Base-by-base conservation (phyloP, 2,797 vertebrate species). In the Amblyopsis hoosieri region DNA sequence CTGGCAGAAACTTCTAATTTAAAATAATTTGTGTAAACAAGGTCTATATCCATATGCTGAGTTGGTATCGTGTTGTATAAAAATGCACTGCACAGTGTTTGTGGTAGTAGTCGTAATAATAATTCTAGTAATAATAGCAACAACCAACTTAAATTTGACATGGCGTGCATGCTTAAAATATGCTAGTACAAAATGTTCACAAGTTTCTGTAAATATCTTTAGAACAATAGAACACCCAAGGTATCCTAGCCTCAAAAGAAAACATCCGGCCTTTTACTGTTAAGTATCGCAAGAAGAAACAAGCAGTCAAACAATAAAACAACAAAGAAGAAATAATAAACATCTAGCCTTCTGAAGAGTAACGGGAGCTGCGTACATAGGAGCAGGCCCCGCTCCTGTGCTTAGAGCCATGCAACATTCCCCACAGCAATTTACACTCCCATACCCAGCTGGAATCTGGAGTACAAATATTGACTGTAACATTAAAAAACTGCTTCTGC, bases 301-400 rank as follows among this genome's bases (percentile, higher is more conserved):
- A 84, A 81, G 85, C 75, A 69, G 64, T 66, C 64, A 81, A 90
- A 90, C 88, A 89, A 87, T 90, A 85, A 84, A 81, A 82, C 81
- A 73, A 76, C 69, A 85, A 85, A 80, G 84, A 55, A 64, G 66
- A 66, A 79, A 89, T 61, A 76, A 85, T 71, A 90, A 90, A 89
- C 83, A 84, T 0, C 2, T n/a, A 9, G 54, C 60, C 73, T 66
- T 89, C 67, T 82, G 88, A 90, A 89, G 82, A 71, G 69, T 54
- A 78, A 82, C 84, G 83, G 84, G 88, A 86, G 88, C 85, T 80
- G 74, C 54, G 74, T 83, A 81, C 70, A 77, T 80, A n/a, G 47
- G 66, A 63, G 29, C 74, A 23, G 19, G 19, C 19, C 19, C 2
- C 19, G 19, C 19, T 23, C 19, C 19, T 23, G 19, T 52, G 12